A percentile compares a stretch with the other conserved stretches of the same genome.
Evolutionary conservation across 2,797 vertebrate genomes (phyloP).

Genomic region (Sparidentex hasta): DNA sequence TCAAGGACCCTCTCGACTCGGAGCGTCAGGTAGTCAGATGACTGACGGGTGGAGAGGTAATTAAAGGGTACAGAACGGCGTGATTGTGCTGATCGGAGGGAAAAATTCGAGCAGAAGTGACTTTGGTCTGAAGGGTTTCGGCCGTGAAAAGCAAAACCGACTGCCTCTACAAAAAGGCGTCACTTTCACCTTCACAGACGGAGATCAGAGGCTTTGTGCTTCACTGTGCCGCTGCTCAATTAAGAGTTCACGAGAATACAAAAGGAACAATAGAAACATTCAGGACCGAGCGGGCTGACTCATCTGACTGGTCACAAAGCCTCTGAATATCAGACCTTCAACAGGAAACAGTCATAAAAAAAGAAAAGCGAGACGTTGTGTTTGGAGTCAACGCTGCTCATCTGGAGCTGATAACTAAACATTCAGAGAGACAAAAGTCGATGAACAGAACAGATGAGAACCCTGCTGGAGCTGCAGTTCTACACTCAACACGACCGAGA

Average conservation of each 20-base stretch:
- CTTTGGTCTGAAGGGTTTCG: constrained; percentile 47
- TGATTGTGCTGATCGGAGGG: background rate
- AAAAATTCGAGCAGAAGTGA: constrained; percentile 34
- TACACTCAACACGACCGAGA: background rate
- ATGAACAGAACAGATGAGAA: constrained; percentile 19
- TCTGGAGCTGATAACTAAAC: constrained; percentile 30
- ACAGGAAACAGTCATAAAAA: background rate
- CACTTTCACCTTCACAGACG: constrained; percentile 67
- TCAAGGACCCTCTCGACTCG: too few species aligned
- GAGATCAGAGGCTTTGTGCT: constrained; percentile 39
- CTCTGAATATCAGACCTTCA: constrained; percentile 5
- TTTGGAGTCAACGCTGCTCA: constrained; percentile 10
- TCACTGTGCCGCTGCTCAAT: constrained; percentile 12
- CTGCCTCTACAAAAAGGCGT: constrained; percentile 62
- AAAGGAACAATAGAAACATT: constrained; percentile 3
- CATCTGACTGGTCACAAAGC: background rate
- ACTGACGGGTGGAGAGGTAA: constrained; percentile 8
- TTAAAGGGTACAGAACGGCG: constrained; percentile 15
- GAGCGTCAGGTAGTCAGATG: background rate
- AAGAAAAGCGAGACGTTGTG: background rate
- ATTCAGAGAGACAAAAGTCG: constrained; percentile 29
- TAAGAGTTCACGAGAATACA: constrained; percentile 26
- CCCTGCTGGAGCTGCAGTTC: constrained; percentile 30
- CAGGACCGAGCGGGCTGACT: background rate
- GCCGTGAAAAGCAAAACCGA: constrained; percentile 66